Base-by-base conservation (phyloP, 30 jellyfish, hydroid and myxozoan species). In the Aurelia sp. region DNA sequence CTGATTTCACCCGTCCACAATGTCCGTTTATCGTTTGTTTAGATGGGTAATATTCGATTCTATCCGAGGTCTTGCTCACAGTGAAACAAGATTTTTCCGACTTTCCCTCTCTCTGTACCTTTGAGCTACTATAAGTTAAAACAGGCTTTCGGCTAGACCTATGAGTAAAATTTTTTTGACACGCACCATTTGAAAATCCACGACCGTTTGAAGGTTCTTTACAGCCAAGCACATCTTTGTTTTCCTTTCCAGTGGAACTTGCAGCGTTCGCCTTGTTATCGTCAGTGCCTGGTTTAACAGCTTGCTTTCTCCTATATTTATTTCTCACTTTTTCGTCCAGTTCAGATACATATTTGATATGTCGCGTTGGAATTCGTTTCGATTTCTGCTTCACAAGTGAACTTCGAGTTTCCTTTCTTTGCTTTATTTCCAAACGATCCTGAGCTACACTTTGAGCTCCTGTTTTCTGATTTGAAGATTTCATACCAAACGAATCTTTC, bases 301-400 rank as follows among this genome's bases (percentile, higher is more conserved):
- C 31, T 13, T 71, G 53, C 7, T 77, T 77, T 20, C 86, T 40
- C 41, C 92, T 73, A 48, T 48, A 93, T 63, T 93, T 93, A 41
- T 93, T 85, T 23, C 91, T 89, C 8, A 93, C 22, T 6, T 69
- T 72, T 62, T 89, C 87, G 74, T 89, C 96, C 60, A 94, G 85
- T 84, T 94, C 99, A 7, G 97, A 85, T 30, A 94, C 99, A 71
- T 94, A 94, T 33, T 93, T 94, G 58, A 89, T 88, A 68, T 90
- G 95, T 59, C 99, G 71, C 22, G 94, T 76, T 6, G 97, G 99
- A 11, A 65, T 72, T 5, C 99, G 91, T 37, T 87, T 83, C 52
- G 97, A 80, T 71, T 94, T 94, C 83, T 96, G 78, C 59, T 92
- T 87, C 69, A 84, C 93, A 6, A 84, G 74, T 21, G 93, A 44